Evolutionary conservation across 2,797 vertebrate species (phyloP).

Genomic region (Sebastolobus altivelis): DNA sequence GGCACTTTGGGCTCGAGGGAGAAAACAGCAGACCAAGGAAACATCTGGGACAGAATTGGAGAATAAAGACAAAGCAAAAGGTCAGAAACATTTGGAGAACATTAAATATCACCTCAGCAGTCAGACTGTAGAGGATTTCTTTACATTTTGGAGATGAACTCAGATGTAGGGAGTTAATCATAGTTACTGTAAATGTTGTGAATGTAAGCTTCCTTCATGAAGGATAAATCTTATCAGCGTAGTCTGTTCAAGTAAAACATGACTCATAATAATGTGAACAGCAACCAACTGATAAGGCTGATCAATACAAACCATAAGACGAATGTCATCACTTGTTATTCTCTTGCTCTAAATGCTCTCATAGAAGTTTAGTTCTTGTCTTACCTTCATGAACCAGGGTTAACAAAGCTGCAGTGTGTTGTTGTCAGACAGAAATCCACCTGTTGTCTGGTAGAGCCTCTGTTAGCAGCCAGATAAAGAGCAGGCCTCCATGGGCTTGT

Average conservation of each 20-base stretch:
- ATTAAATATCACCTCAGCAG: neutral
- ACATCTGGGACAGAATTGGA: conserved; percentile 78
- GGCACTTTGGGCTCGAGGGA: conserved; percentile 85
- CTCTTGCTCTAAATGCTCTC: neutral
- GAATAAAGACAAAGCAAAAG: neutral
- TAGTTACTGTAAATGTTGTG: neutral
- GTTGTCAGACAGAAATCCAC: conserved; percentile 41
- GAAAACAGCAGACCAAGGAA: conserved; percentile 87
- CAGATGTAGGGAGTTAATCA: neutral
- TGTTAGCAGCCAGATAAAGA: conserved; percentile 40
- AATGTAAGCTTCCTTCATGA: neutral
- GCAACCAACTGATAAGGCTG: neutral
- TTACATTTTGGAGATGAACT: neutral
- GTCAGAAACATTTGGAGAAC: neutral
- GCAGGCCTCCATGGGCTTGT: conserved; percentile 43
- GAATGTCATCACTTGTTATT: neutral
- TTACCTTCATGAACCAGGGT: conserved; percentile 67
- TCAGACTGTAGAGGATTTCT: neutral
- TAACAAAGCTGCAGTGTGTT: conserved; percentile 23
- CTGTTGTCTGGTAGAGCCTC: conserved; percentile 18
- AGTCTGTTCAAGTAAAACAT: neutral
- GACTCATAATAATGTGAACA: neutral
- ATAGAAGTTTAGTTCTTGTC: conserved; percentile 8
- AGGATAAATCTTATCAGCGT: neutral
- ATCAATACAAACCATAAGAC: neutral